Conservation (phyloP, 1,140 invertebrate species). For the Dendrolimus kikuchii region DNA sequence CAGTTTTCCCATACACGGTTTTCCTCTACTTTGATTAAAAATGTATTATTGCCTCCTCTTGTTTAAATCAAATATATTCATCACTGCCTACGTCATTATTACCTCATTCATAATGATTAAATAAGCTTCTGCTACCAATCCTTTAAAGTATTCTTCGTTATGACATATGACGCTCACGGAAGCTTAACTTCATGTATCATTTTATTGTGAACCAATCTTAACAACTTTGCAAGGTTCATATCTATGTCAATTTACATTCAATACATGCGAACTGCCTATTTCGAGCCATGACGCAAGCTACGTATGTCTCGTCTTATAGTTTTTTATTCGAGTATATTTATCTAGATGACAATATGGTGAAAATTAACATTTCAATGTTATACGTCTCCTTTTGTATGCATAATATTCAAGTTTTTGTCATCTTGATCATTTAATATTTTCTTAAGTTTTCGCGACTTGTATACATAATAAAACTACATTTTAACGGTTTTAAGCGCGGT, state of each 20-base stretch:
- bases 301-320: conserved; percentile 13
- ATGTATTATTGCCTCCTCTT: too few species aligned
- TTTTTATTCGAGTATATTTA: conserved; percentile 19
- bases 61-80: too few species aligned
- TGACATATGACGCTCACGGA: conserved; percentile 3
- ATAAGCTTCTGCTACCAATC: neutral
- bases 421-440: too few species aligned
- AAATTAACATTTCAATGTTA: conserved; percentile 8
- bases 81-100: too few species aligned
- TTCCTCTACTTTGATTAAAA: too few species aligned
- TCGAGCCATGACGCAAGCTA: conserved; percentile 24
- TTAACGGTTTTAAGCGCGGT: too few species aligned
- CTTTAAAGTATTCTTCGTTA: neutral
- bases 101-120: neutral
- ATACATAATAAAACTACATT: too few species aligned
- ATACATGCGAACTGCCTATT: conserved; percentile 17
- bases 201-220: neutral
- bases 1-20: too few species aligned
- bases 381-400: too few species aligned
- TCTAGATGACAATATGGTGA: conserved; percentile 5
- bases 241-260: conserved; percentile 19
- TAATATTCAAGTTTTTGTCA: too few species aligned
- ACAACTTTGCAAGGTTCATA: conserved; percentile 5
- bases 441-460: too few species aligned
- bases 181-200: neutral